Evolutionary conservation across 2,888 invertebrate species (phyloP), one percentile per base, ranked within the genome.

Genomic region (Metacarcinus magister): DNA sequence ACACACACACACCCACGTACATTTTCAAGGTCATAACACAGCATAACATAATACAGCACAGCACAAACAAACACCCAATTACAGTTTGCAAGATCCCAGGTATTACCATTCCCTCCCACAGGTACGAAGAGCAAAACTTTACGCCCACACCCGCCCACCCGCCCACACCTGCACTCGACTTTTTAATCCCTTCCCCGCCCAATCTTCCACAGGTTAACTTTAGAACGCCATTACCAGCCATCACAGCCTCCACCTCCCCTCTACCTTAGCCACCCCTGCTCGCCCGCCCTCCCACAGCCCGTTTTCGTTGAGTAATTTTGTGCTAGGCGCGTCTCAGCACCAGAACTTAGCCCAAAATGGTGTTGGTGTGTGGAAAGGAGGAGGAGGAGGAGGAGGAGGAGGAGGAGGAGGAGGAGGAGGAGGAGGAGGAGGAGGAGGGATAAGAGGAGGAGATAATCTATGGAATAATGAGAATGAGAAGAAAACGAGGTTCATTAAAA

Each of bases 381-480:
- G 89, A 89, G 32, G 43, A 43, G 43, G 32, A 89, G 89, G 43
- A 43, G 23, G 89, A 89, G 89, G 43, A 43, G 43, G 28, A 32
- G 32, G 43, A 43, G 43, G 89, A 89, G 89, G 43, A 23, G 43
- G 32, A 39, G 10, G 44, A 23, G 23, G 39, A 39, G 32, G 44
- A 23, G 39, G 90, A 39, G 32, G 90, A n/a, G 28, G 89, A 23
- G 23, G n/a, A 39, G 32, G 89, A 39, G 32, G 89, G 16, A n/a
- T 16, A 8, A 89, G 89, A 23, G 23, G 43, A 7, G 32, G 89
- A n/a, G 90, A 90, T 39, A 90, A 44, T 43, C 19, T 43, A 44
- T 43, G 90, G 44, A 44, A 90, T 39, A 90, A 44, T 43, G 90
- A 90, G 32, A 90, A 44, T 32, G 90, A 90, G 90, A 23, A 44